Conservation (phyloP, 2,797 vertebrate species). For the Cuculus canorus region DNA sequence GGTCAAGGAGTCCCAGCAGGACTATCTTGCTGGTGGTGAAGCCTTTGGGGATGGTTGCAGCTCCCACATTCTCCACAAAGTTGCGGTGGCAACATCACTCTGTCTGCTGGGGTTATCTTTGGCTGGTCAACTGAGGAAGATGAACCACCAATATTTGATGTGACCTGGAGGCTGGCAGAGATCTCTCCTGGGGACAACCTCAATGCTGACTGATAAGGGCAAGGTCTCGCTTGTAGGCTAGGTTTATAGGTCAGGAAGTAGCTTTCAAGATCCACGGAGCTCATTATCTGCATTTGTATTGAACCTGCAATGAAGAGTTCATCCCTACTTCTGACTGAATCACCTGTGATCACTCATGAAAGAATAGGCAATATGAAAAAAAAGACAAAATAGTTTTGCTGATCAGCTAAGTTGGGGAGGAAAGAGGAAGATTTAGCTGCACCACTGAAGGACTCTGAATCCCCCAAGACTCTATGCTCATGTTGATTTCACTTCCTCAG, state of each 20-base stretch:
- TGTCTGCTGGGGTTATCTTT: background rate
- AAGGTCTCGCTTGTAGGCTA: background rate
- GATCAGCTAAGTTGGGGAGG: background rate
- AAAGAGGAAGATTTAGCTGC: background rate
- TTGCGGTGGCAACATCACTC: background rate
- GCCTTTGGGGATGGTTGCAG: background rate
- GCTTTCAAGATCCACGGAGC: background rate
- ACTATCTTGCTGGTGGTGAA: background rate
- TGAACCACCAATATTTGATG: background rate
- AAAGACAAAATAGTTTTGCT: background rate
- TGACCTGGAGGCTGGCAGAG: background rate
- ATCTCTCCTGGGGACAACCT: background rate
- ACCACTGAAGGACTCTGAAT: background rate
- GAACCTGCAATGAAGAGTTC: background rate
- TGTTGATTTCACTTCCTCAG: background rate
- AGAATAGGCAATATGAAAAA: background rate
- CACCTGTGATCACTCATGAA: background rate
- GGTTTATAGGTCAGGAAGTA: background rate
- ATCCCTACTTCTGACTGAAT: background rate
- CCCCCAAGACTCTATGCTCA: background rate
- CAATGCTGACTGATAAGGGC: background rate
- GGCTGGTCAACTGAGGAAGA: background rate
- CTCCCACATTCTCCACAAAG: background rate
- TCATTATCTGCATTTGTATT: background rate
- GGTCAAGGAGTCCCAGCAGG: background rate